Base-by-base conservation (phyloP, 2,113 vertebrate genomes). In the Salvelinus alpinus region DNA sequence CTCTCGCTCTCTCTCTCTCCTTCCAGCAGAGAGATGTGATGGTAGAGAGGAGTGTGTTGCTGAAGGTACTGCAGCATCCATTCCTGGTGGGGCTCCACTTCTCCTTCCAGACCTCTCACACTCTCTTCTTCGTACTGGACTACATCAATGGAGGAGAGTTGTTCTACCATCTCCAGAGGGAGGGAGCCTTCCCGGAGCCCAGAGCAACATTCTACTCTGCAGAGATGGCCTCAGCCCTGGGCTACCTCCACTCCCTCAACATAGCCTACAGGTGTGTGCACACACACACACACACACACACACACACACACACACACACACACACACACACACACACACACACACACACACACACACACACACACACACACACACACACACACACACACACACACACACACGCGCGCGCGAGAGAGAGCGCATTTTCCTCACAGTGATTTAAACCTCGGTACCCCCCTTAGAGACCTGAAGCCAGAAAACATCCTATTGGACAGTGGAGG, bases 71-170 rank as follows among this genome's bases (percentile, higher is more conserved):
- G 12, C 80, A 91, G 38, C 93, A 94, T 89, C 93, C 94, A 8
- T 95, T 95, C 88, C 85, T 95, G 66, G 93, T 94, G 57, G 91
- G 91, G 65, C 93, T 95, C n/a, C 94, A 94, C 83, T 94, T 90
- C 83, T 93, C 94, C 73, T 95, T 95, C 88, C 94, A 94, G 79
- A 94, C 94, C 51, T 81, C 87, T 48, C 91, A 90, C 71, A 85
- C 74, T 9, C 93, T 95, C 38, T 94, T 92, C 87, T 93, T 94
- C 8, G 94, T 94, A 70, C 85, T 95, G 81, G 94, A 95, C 80
- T 94, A 92, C 1, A 90, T 92, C 24, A 93, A 94, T 48, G 94
- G 94, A 57, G 93, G 93, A 3, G 94, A 95, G 93, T 86, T 94
- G 31, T 95, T 95, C 82, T 94, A 92, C 86, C 93, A 95, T 80